Evolutionary conservation across 2,113 vertebrate genomes (phyloP), one percentile per base, ranked within the genome.

Genomic region (Cavia porcellus): DNA sequence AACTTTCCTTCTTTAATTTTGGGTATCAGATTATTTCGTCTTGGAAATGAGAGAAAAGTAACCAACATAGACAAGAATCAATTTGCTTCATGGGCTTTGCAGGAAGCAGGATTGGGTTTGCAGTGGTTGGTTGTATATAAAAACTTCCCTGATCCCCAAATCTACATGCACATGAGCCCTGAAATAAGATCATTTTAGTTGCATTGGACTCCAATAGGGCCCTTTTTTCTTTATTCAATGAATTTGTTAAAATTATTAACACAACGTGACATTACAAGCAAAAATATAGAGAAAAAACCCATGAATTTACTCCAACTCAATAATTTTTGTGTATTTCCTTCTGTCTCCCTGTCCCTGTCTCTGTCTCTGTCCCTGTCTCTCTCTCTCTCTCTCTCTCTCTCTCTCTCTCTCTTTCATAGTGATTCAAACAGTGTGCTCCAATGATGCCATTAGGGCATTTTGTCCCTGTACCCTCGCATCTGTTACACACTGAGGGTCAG

Each of bases 141-240:
- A 77, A 52, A 38, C 22, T 64, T 87, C 28, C 47, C 38, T 92
- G n/a, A 89, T 75, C 24, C 68, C 45, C 61, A 88, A 77, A 77
- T 68, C 50, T 77, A 79, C n/a, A 86, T 64, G 25, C 12, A 42
- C 57, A 14, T 57, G 45, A 57, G 62, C 32, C 15, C 32, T 81
- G 83, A 89, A 93, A 95, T 77, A 62, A 42, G 28, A 80, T 93
- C 25, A 55, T 86, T 93, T 90, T 55, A 82, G 55, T 74, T 55
- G 20, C 19, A 61, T 24, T 47, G 64, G 57, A 15, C 9, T 62
- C 83, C 32, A 55, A 28, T 64, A 52, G 15, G 42, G 28, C 17
- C 52, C 32, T 83, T n/a, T 85, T 81, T 89, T 72, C 50, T 79
- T 13, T 50, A 32, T 94, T 90, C 86, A 86, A n/a, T 84, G 15